phyloP scores from a whole-genome alignment of 2,888 invertebrate genomes.

The Alloplasta piceator region DNA sequence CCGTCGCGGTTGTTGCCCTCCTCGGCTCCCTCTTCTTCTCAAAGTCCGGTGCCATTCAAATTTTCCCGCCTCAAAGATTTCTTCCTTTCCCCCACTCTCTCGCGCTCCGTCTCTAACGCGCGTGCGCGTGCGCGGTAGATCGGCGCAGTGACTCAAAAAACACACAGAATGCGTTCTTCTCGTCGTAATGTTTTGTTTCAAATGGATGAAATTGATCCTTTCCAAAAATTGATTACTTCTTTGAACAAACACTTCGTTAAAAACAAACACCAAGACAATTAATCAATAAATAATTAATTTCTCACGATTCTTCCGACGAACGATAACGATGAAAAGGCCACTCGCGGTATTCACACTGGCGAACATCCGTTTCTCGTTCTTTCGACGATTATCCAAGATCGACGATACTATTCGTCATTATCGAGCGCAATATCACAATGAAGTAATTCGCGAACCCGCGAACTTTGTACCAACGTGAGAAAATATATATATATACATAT shows the following conservation, averaged over 20 bases:
- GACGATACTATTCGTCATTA: conserved; percentile 21
- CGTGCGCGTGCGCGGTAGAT: conserved; percentile 11
- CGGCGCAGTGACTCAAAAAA: conserved; percentile 2
- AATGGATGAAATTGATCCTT: no score
- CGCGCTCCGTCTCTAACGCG: neutral
- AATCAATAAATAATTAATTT: conserved; percentile 12
- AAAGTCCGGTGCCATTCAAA: conserved; percentile 81
- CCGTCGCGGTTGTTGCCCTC: conserved; percentile 69
- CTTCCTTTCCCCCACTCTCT: neutral
- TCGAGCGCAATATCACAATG: conserved; percentile 51
- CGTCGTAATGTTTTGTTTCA: no score
- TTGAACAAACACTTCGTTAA: no score
- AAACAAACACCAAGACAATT: no score
- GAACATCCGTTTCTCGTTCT: conserved; percentile 26
- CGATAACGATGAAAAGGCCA: conserved; percentile 28
- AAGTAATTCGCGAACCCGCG: conserved; percentile 23
- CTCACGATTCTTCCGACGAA: conserved; percentile 10
- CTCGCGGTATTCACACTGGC: conserved; percentile 25
- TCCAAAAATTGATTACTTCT: no score
- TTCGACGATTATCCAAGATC: conserved; percentile 39
- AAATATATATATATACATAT: neutral
- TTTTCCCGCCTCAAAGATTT: conserved; percentile 21
- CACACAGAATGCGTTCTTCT: neutral
- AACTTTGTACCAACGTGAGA: conserved; percentile 25
- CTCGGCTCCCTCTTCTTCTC: conserved; percentile 78